Base-by-base conservation (phyloP, 2,113 vertebrate genomes). In the Tragelaphus scriptus region DNA sequence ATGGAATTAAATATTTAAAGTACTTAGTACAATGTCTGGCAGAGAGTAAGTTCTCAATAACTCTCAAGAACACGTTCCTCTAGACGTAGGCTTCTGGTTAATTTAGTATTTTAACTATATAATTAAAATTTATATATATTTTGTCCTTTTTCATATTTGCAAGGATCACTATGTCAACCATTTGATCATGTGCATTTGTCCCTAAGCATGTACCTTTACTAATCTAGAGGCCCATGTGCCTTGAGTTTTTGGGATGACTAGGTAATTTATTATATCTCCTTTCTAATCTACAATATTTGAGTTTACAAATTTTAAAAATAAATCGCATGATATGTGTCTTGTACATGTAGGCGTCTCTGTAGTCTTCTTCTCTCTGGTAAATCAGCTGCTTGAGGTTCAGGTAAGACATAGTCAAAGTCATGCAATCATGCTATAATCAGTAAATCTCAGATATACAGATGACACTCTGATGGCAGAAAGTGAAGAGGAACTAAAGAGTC, bases 21-120 rank as follows among this genome's bases (percentile, higher is more conserved):
- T 7, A 53, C 4, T 92, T 79, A 80, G 68, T n/a, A 51, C 0
- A 71, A 40, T 88, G 36, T 61, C n/a, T 98, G 36, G 30, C 10
- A 58, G 30, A 89, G 10, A 96, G 11, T 58, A 90, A 88, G 17
- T 77, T 81, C 53, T 58, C 49, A 79, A 51, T 71, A 71, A 84
- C 8, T 40, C 77, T 47, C 86, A 79, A 89, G 68, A 95, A 85
- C 19, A 91, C 19, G 59, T 94, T 40, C 51, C 55, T 96, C 51
- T 58, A 90, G 32, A 94, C 58, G 16, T 21, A 88, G 25, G 9
- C 91, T 96, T 80, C 26, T 75, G 44, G 21, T n/a, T 92, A 92
- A 91, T 85, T 81, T 90, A 89, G 19, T 87, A 44, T 30, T 96
- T 97, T 81, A 88, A 96, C 61, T 63, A 40, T 68, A 53, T 84